Evolutionary conservation across 2,888 invertebrate genomes (phyloP).

Genomic region (Brachyopa scutellaris): DNA sequence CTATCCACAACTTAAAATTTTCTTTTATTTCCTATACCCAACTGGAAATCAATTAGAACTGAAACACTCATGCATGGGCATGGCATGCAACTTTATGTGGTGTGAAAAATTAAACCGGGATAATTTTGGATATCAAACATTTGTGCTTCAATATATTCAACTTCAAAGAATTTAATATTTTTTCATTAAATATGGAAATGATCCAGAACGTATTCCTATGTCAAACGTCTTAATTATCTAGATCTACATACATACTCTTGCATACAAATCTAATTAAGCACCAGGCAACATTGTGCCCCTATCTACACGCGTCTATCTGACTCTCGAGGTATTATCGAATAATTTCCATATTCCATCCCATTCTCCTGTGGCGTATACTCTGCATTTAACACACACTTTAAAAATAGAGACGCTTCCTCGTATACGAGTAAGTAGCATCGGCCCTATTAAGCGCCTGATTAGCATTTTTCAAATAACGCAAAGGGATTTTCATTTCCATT

Average conservation of each 20-base stretch:
- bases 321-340: not conserved
- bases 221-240: slow-evolving; percentile 37
- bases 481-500: too few relatives aligned
- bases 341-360: slow-evolving; percentile 52
- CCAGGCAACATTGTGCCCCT: slow-evolving; percentile 16
- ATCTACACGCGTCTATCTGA: not conserved
- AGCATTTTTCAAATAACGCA: slow-evolving; percentile 53
- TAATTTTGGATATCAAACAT: too few relatives aligned
- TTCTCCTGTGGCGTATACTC: not conserved
- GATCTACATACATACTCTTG: too few relatives aligned
- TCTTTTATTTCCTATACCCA: too few relatives aligned
- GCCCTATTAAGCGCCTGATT: slow-evolving; percentile 45
- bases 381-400: not conserved
- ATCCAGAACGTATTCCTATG: not conserved
- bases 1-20: too few relatives aligned
- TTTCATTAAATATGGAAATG: slow-evolving; percentile 49
- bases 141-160: not conserved
- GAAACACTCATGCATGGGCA: not conserved
- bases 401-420: slow-evolving; percentile 14
- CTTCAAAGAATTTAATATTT: not conserved
- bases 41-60: slow-evolving; percentile 30
- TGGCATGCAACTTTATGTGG: not conserved
- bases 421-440: slow-evolving; percentile 5
- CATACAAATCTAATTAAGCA: slow-evolving; percentile 43
- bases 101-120: slow-evolving; percentile 19